phyloP scores from a whole-genome alignment of 2,888 invertebrate genomes.

The Bombylius discolor region DNA sequence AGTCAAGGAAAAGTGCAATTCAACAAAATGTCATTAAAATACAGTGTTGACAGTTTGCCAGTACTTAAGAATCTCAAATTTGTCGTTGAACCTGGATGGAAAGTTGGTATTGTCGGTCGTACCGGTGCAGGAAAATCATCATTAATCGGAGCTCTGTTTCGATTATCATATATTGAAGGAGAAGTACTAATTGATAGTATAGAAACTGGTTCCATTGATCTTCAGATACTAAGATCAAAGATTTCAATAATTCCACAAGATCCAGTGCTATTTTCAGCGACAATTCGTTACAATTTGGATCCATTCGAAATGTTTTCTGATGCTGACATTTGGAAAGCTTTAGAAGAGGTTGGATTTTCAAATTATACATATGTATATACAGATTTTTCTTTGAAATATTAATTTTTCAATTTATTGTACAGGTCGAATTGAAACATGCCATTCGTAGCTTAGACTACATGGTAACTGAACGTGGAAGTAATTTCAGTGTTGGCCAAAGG shows the following conservation, averaged over 20 bases:
- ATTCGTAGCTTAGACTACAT: slow-evolving; percentile 41
- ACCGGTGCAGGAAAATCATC: slow-evolving; percentile 79
- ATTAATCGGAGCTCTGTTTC: slow-evolving; percentile 63
- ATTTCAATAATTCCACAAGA: slow-evolving; percentile 47
- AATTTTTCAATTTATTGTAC: not conserved
- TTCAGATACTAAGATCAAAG: slow-evolving; percentile 39
- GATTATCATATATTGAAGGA: slow-evolving; percentile 58
- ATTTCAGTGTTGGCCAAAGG: slow-evolving; percentile 54
- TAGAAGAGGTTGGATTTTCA: slow-evolving; percentile 24
- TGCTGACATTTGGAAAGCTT: slow-evolving; percentile 29
- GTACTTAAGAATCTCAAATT: slow-evolving; percentile 63
- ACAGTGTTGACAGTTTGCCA: slow-evolving; percentile 44
- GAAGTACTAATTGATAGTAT: slow-evolving; percentile 58
- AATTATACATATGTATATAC: too few species aligned
- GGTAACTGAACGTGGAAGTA: slow-evolving; percentile 44
- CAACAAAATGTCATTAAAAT: slow-evolving; percentile 45
- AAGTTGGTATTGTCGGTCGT: slow-evolving; percentile 71
- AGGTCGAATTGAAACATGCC: slow-evolving; percentile 43
- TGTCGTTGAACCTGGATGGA: slow-evolving; percentile 47
- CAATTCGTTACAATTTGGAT: slow-evolving; percentile 50
- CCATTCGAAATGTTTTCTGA: slow-evolving; percentile 39
- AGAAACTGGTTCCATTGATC: slow-evolving; percentile 40
- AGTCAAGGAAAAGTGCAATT: slow-evolving; percentile 45
- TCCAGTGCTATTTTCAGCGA: slow-evolving; percentile 45
- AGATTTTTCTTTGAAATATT: too few species aligned